Evolutionary conservation across 1,140 invertebrate genomes (phyloP), one percentile per base, ranked within the genome.

Genomic region (Drosophila sp.): DNA sequence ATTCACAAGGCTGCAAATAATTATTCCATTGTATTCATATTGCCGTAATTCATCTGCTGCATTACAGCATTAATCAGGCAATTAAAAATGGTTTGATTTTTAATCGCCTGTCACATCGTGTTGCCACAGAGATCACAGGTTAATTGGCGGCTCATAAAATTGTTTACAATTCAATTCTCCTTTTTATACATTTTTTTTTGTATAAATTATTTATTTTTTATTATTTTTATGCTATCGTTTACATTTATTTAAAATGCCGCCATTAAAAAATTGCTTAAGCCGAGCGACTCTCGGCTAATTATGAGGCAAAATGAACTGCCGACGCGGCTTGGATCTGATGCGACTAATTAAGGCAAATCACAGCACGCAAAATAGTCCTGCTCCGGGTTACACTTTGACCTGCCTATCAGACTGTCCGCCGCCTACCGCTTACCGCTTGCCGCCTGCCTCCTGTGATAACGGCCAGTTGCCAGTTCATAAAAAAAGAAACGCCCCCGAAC

Each of bases 271-370:
- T 27, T 41, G 74, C 65, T 86, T 78, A 87, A 69, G 50, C 54
- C 58, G 41, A 57, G 45, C 62, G 56, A 71, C 78, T 66, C 48
- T 25, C 38, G 67, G 45, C 67, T 76, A 86, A 80, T 86, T 71
- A 78, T 78, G 66, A 45, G 18, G 40, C 46, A 38, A 72, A 67
- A 63, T 71, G 13, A 54, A 61, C 63, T 63, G 57, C 48, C 29
- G 43, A 57, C 71, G 53, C 27, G 63, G 56, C 63, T 36, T 25
- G 51, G 79, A 61, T 64, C 53, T 78, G 66, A 50, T 48, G 40
- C 66, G 56, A 89, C 79, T 89, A 83, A 89, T 89, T 89, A 89
- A 80, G 76, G 72, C 76, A 80, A 87, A 89, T 89, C 83, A 78
- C 72, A 83, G 80, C 81, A 75, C 73, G 79, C 76, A 78, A 79